A percentile compares a stretch with the other conserved stretches of the same genome.
These are phyloP conservation scores for Chrysomallon squamiferum DNA, from an alignment of 1,140 invertebrate species.

Conservation along the genomic window DNA sequence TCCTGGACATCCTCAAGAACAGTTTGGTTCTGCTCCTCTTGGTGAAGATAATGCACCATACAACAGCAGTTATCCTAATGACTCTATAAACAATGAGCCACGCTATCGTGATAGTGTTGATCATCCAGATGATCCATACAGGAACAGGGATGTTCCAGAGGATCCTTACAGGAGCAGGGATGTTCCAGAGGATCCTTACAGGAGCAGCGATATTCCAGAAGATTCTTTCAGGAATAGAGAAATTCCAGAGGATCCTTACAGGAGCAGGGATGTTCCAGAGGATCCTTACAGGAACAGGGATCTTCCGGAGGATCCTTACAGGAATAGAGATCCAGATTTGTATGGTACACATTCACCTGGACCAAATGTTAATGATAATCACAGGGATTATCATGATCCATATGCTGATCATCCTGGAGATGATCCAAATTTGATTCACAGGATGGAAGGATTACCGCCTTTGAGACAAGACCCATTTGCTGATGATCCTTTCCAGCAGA, in stretches of 20 bases:
- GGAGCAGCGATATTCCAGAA: no score
- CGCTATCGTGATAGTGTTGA: neutral
- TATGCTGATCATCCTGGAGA: slow-evolving; percentile 54
- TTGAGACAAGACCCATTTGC: slow-evolving; percentile 53
- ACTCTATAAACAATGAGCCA: slow-evolving; percentile 1
- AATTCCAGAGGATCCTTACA: no score
- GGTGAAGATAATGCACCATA: slow-evolving; percentile 9
- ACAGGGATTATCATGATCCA: slow-evolving; percentile 8
- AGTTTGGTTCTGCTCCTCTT: slow-evolving; percentile 27
- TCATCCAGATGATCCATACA: neutral
- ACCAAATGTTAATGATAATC: slow-evolving; percentile 6
- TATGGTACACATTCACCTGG: neutral
- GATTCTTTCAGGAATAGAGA: no score
- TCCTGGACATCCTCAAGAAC: slow-evolving; percentile 23
- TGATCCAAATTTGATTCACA: slow-evolving; percentile 33
- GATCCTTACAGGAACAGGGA: no score
- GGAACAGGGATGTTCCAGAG: slow-evolving; percentile 1
- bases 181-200: no score
- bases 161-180: slow-evolving; percentile 8
- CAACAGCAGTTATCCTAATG: slow-evolving; percentile 12
- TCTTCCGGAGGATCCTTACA: slow-evolving; percentile 1
- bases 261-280: no score
- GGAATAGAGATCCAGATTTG: slow-evolving; percentile 5
- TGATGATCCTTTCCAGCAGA: slow-evolving; percentile 51
- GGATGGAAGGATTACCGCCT: slow-evolving; percentile 46